Percentiles rank a stretch among this genome's conserved stretches.
Evolutionary conservation across 2,113 vertebrate genomes (phyloP).

Genomic region (Sorex araneus): DNA sequence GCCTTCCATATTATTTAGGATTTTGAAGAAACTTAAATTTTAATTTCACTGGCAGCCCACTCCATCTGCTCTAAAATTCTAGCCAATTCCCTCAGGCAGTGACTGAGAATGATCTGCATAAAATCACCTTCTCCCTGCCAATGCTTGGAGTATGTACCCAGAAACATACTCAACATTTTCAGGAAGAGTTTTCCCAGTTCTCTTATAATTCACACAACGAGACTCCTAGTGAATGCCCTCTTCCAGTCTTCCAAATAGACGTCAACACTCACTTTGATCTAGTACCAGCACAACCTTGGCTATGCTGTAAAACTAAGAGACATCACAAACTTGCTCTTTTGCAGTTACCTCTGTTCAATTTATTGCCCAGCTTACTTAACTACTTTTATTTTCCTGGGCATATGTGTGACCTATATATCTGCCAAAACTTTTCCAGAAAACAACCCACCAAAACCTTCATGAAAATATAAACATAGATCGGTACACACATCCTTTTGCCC

Average conservation of each 20-base stretch:
- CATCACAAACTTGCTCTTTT: neutral
- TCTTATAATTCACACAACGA: neutral
- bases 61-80: conserved; percentile 1
- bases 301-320: neutral
- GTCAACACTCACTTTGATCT: neutral
- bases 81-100: neutral
- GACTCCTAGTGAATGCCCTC: neutral
- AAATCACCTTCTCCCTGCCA: neutral
- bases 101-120: neutral
- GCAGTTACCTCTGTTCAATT: neutral
- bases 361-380: neutral
- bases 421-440: conserved; percentile 16
- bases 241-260: neutral
- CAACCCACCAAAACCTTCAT: conserved; percentile 21
- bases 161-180: neutral
- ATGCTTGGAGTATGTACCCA: neutral
- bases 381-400: neutral
- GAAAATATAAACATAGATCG: neutral
- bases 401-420: neutral
- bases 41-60: neutral
- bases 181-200: neutral
- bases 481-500: neutral
- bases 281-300: neutral
- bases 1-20: neutral
- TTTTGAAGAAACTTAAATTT: conserved; percentile 7